Conservation (phyloP, 2,113 vertebrate species). For the Lycaon pictus region DNA sequence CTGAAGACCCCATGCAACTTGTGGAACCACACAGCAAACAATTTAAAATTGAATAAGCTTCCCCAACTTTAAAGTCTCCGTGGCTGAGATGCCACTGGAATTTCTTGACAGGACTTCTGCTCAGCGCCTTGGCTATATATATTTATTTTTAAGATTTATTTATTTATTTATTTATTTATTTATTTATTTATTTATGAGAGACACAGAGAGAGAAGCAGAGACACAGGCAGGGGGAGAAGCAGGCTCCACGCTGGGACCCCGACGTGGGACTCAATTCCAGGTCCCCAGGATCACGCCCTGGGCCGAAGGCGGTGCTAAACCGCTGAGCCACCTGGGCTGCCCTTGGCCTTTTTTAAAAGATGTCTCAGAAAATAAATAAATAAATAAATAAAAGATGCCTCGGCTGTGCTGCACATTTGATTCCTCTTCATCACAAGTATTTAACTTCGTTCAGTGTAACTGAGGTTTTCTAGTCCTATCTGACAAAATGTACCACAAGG, state of each 20-base stretch:
- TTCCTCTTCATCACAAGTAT: background rate
- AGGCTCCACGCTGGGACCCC: too few relatives aligned
- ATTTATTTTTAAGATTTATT: too few relatives aligned
- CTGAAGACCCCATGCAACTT: background rate
- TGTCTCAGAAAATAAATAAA: background rate
- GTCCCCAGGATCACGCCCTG: too few relatives aligned
- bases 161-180: too few relatives aligned
- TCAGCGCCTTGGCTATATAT: background rate
- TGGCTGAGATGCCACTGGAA: background rate
- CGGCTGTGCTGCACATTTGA: background rate
- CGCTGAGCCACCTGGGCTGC: too few relatives aligned
- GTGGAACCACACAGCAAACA: background rate
- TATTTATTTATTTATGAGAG: too few relatives aligned
- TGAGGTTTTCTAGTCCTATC: background rate
- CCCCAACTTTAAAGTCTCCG: background rate
- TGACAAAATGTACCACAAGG: background rate
- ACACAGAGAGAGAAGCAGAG: too few relatives aligned
- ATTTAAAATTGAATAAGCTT: background rate
- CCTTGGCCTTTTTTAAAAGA: background rate
- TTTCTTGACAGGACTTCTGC: background rate
- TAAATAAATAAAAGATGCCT: background rate
- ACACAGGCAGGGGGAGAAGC: too few relatives aligned
- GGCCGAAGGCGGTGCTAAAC: too few relatives aligned
- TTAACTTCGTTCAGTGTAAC: background rate
- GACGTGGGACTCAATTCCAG: too few relatives aligned